phyloP scores from a whole-genome alignment of 2,888 invertebrate species.

The Tipula lateralis region DNA sequence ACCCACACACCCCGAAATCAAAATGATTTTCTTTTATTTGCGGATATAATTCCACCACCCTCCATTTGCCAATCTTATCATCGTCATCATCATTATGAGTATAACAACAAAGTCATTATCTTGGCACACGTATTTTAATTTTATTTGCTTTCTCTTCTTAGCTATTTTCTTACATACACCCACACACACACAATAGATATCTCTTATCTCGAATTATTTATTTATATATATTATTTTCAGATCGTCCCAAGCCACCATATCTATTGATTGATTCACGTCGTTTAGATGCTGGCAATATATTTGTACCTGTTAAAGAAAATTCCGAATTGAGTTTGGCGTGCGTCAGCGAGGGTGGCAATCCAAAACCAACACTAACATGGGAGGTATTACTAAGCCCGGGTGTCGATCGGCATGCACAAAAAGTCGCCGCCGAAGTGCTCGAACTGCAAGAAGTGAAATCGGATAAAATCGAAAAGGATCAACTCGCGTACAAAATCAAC shows the following conservation, averaged over 20 bases:
- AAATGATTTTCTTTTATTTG: slow-evolving; percentile 5
- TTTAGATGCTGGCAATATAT: slow-evolving; percentile 79
- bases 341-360: slow-evolving; percentile 78
- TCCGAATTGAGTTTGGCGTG: slow-evolving; percentile 76
- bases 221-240: slow-evolving; percentile 47
- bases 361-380: slow-evolving; percentile 56
- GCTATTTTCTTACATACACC: neutral
- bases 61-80: slow-evolving; percentile 19
- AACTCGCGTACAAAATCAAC: slow-evolving; percentile 46
- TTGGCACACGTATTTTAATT: slow-evolving; percentile 24
- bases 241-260: slow-evolving; percentile 78
- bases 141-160: slow-evolving; percentile 27
- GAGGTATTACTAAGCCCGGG: slow-evolving; percentile 52
- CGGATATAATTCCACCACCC: slow-evolving; percentile 1
- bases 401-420: slow-evolving; percentile 56
- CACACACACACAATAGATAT: too few relatives aligned
- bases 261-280: slow-evolving; percentile 80
- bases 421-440: slow-evolving; percentile 51
- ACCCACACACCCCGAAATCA: too few relatives aligned
- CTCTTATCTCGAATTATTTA: neutral
- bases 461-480: slow-evolving; percentile 48
- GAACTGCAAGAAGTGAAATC: slow-evolving; percentile 49
- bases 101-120: slow-evolving; percentile 19
- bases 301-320: slow-evolving; percentile 82
- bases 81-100: slow-evolving; percentile 24